These are phyloP conservation scores for Spondyliosoma cantharus DNA, from an alignment of 2,797 vertebrate species.

Conservation along the genomic window DNA sequence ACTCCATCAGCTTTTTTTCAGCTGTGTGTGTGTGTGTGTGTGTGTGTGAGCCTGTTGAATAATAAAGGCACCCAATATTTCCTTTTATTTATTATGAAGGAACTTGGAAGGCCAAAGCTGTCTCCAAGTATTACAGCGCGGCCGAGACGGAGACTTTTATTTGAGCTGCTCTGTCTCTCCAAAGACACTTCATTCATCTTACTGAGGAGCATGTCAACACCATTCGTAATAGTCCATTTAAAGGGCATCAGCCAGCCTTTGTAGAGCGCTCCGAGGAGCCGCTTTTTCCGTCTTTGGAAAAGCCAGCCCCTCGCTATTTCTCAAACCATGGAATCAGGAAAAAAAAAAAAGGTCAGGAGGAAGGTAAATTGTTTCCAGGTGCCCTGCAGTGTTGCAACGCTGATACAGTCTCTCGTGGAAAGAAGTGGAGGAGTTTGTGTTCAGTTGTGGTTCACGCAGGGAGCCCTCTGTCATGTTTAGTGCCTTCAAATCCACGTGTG, in stretches of 20 bases:
- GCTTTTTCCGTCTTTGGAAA: slow-evolving; percentile 85
- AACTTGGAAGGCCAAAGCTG: slow-evolving; percentile 61
- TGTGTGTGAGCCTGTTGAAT: slow-evolving; percentile 14
- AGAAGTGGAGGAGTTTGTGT: slow-evolving; percentile 57
- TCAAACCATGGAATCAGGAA: slow-evolving; percentile 78
- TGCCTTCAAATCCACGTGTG: slow-evolving; percentile 34
- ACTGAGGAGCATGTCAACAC: slow-evolving; percentile 78
- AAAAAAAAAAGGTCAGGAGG: slow-evolving; percentile 68
- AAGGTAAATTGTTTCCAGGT: slow-evolving; percentile 89
- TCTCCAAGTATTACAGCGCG: slow-evolving; percentile 57
- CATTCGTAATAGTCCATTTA: slow-evolving; percentile 76
- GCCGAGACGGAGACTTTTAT: slow-evolving; percentile 66
- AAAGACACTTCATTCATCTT: slow-evolving; percentile 79
- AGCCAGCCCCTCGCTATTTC: slow-evolving; percentile 71
- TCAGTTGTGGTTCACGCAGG: slow-evolving; percentile 64
- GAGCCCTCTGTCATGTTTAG: slow-evolving; percentile 49
- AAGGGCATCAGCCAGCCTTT: slow-evolving; percentile 83
- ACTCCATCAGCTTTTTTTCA: slow-evolving; percentile 2
- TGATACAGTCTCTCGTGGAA: slow-evolving; percentile 73
- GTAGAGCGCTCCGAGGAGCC: slow-evolving; percentile 80
- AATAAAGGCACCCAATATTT: slow-evolving; percentile 60
- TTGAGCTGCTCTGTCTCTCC: slow-evolving; percentile 70
- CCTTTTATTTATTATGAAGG: slow-evolving; percentile 69
- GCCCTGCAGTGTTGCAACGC: slow-evolving; percentile 73
- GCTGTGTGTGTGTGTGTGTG: slow-evolving; percentile 7